phyloP scores from a whole-genome alignment of 2,888 invertebrate genomes.

The Eurytoma californica region DNA sequence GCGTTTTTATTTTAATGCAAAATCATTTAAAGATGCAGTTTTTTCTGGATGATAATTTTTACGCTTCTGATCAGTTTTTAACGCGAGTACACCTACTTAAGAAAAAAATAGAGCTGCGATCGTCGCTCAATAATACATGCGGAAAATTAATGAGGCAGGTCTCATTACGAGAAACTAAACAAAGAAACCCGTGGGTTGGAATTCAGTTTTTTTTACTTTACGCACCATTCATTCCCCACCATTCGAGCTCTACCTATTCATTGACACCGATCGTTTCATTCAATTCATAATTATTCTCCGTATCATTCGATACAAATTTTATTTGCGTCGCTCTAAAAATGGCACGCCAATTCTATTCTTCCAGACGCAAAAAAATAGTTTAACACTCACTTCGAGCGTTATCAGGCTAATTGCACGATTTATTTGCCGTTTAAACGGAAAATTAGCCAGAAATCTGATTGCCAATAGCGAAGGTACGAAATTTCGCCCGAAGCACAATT shows the following conservation, averaged over 20 bases:
- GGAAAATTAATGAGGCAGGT: conserved; percentile 33
- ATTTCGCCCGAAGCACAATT: no score
- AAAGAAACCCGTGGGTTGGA: conserved; percentile 46
- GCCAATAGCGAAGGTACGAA: no score
- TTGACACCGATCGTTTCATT: conserved; percentile 38
- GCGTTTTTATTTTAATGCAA: neutral
- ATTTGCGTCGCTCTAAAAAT: conserved; percentile 27
- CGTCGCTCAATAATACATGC: conserved; percentile 34
- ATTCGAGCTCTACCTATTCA: conserved; percentile 22
- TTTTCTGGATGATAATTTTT: conserved; percentile 10
- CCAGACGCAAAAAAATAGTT: neutral
- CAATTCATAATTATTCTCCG: conserved; percentile 37
- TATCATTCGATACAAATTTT: conserved; percentile 23
- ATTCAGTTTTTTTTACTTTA: conserved; percentile 46
- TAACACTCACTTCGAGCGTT: no score
- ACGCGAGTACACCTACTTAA: neutral
- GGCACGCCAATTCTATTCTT: conserved; percentile 21
- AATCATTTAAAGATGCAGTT: neutral
- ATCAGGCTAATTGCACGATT: no score
- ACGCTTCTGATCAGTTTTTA: conserved; percentile 7
- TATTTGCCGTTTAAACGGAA: no score
- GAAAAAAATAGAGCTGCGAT: conserved; percentile 27
- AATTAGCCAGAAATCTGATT: no score
- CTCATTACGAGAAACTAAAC: conserved; percentile 41
- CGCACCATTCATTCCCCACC: conserved; percentile 38